Evolutionary conservation across 1,140 invertebrate species (phyloP).

Genomic region (Nebria ingens): DNA sequence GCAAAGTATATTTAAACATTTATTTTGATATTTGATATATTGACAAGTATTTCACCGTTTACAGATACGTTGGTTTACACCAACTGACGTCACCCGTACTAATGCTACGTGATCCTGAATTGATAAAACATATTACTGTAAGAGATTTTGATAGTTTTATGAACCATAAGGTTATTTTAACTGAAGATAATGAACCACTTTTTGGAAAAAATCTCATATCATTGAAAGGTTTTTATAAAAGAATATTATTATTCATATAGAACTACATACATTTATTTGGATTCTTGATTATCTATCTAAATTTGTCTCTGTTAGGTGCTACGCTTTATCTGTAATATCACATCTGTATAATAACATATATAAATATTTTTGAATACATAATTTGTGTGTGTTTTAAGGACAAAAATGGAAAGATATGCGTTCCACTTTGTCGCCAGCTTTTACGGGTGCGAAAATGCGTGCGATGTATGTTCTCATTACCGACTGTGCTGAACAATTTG

Average conservation of each 20-base stretch:
- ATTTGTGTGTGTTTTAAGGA: conserved; percentile 12
- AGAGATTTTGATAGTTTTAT: conserved; percentile 19
- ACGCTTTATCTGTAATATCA: neutral
- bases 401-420: conserved; percentile 18
- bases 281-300: neutral
- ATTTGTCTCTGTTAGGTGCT: neutral
- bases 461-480: conserved; percentile 29
- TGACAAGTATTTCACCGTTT: neutral
- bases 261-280: neutral
- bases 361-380: neutral
- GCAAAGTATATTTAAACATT: neutral
- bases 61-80: conserved; percentile 16
- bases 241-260: too few relatives aligned
- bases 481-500: conserved; percentile 12
- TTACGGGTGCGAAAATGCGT: conserved; percentile 43
- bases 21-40: neutral
- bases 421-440: conserved; percentile 13
- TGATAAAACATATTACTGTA: conserved; percentile 23
- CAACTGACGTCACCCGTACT: conserved; percentile 18
- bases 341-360: neutral
- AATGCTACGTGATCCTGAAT: conserved; percentile 20
- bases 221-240: conserved; percentile 1
- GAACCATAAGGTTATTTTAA: neutral
- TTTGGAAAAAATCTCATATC: conserved; percentile 1
- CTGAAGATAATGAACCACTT: neutral